Conservation (phyloP, 2,797 vertebrate genomes). For the Microctenopoma stevenorrisi region DNA sequence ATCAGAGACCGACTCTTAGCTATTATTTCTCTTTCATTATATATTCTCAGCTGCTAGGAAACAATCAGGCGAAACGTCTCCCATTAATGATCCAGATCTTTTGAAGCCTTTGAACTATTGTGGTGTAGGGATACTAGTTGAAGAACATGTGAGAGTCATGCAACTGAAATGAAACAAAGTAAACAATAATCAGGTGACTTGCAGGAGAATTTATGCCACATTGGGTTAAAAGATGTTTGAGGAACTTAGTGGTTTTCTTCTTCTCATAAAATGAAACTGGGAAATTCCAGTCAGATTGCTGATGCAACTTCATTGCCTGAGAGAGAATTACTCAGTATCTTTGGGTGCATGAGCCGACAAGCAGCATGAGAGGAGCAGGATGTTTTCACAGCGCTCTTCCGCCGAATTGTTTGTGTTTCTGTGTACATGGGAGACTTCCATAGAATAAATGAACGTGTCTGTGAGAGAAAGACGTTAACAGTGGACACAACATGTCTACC, state of each 20-base stretch:
- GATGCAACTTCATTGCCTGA: constrained; percentile 45
- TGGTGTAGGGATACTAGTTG: not conserved
- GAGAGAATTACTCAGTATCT: constrained; percentile 35
- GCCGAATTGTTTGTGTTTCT: constrained; percentile 61
- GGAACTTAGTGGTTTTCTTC: constrained; percentile 34
- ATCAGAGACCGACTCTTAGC: constrained; percentile 23
- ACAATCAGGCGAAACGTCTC: constrained; percentile 5
- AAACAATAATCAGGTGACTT: constrained; percentile 10
- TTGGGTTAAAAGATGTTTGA: constrained; percentile 5
- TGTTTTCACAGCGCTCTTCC: constrained; percentile 71
- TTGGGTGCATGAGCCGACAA: constrained; percentile 1
- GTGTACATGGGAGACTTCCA: constrained; percentile 55
- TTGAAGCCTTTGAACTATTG: not conserved
- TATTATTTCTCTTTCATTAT: not conserved
- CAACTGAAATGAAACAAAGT: constrained; percentile 3
- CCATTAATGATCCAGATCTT: not conserved
- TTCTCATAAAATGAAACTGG: constrained; percentile 62
- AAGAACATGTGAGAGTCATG: not conserved
- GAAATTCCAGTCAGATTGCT: constrained; percentile 67
- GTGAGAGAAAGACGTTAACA: constrained; percentile 15
- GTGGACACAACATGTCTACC: constrained; percentile 15
- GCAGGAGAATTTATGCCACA: constrained; percentile 6
- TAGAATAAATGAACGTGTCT: constrained; percentile 38
- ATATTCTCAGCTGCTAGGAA: not conserved
- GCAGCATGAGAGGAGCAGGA: constrained; percentile 45